A percentile compares a stretch with the other conserved stretches of the same genome.
phyloP scores from a whole-genome alignment of 2,888 invertebrate genomes.

The Dynastes hyllus region DNA sequence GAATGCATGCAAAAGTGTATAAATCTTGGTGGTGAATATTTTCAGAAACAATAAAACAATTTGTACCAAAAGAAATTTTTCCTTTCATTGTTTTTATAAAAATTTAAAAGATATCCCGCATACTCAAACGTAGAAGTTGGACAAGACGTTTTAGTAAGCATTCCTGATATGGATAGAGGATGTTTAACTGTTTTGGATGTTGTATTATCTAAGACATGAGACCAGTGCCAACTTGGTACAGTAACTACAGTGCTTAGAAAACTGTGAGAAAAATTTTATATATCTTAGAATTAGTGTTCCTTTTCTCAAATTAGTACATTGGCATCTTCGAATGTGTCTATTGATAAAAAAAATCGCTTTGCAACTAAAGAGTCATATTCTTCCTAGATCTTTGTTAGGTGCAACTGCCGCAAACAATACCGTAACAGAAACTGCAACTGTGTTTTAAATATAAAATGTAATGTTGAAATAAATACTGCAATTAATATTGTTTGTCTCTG shows the following conservation, averaged over 20 bases:
- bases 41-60: no score
- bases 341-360: not conserved
- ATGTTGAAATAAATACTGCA: constrained; percentile 23
- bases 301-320: not conserved
- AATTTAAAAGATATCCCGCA: no score
- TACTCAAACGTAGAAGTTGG: not conserved
- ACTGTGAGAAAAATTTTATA: not conserved
- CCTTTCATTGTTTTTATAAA: no score
- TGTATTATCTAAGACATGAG: constrained; percentile 47
- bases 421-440: not conserved
- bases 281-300: not conserved
- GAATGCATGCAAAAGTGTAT: no score
- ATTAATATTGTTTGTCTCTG: not conserved
- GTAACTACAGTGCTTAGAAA: constrained; percentile 40
- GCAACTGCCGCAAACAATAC: not conserved
- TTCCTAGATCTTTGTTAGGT: not conserved
- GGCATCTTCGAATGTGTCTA: not conserved
- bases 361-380: not conserved
- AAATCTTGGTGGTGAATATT: no score
- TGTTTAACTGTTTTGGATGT: constrained; percentile 5
- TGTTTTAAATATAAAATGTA: no score
- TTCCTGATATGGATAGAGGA: not conserved
- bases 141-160: constrained; percentile 27
- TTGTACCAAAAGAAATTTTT: no score
- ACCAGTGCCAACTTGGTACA: constrained; percentile 48